These are phyloP conservation scores for Uloborus diversus DNA, from an alignment of 1,140 invertebrate species.

Conservation along the genomic window DNA sequence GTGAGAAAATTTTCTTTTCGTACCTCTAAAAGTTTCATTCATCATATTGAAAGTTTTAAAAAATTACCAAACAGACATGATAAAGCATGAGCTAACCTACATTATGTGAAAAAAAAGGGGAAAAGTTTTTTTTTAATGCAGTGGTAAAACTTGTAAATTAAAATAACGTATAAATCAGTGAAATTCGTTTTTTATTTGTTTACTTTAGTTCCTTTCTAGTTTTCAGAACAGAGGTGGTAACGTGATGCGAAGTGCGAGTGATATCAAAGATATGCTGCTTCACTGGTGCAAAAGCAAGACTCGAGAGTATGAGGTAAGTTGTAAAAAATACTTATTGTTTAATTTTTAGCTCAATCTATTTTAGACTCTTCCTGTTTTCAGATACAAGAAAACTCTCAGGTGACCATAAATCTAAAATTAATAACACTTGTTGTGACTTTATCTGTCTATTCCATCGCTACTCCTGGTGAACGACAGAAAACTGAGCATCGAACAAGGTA, in stretches of 20 bases:
- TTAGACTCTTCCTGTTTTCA: neutral
- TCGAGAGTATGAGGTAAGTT: slow-evolving; percentile 87
- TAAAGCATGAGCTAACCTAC: no score
- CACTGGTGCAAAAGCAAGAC: slow-evolving; percentile 96
- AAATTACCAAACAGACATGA: no score
- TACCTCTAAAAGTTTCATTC: no score
- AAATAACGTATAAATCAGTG: neutral
- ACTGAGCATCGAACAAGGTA: no score
- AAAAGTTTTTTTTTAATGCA: no score
- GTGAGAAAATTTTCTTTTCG: no score
- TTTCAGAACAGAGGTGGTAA: slow-evolving; percentile 75
- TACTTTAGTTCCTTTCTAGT: slow-evolving; percentile 20
- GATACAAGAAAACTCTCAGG: neutral
- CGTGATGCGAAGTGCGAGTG: slow-evolving; percentile 84
- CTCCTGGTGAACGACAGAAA: no score
- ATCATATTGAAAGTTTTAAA: no score
- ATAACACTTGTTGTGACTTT: no score
- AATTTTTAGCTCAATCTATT: neutral
- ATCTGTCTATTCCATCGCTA: no score
- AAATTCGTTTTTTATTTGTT: neutral
- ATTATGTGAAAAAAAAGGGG: no score
- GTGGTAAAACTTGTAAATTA: no score
- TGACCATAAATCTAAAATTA: neutral
- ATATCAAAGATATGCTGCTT: slow-evolving; percentile 94
- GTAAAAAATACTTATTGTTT: slow-evolving; percentile 58